A percentile compares a stretch with the other conserved stretches of the same genome.
Evolutionary conservation across 2,888 invertebrate species (phyloP).

Genomic region (Limenitis camilla): DNA sequence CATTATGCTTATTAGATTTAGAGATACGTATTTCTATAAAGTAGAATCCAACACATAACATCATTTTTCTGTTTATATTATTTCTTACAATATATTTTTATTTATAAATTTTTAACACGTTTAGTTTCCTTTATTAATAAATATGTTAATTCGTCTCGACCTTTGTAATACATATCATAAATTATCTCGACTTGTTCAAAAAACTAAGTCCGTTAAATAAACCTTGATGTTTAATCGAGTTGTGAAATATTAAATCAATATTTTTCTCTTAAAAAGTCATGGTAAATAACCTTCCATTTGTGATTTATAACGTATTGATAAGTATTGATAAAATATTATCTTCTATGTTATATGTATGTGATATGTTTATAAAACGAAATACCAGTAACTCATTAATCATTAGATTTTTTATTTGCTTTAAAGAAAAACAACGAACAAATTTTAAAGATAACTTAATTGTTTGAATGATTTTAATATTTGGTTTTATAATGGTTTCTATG

Average conservation of each 20-base stretch:
- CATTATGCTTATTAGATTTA: too few relatives aligned
- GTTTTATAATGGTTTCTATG: too few relatives aligned
- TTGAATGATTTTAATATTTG: too few relatives aligned
- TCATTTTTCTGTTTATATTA: too few relatives aligned
- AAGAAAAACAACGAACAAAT: not conserved
- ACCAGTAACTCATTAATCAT: too few relatives aligned
- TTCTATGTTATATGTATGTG: too few relatives aligned
- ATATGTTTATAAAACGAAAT: too few relatives aligned
- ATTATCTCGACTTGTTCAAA: slow-evolving; percentile 12
- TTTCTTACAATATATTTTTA: too few relatives aligned
- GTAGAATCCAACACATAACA: too few relatives aligned
- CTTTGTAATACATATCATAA: slow-evolving; percentile 11
- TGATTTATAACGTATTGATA: slow-evolving; percentile 11
- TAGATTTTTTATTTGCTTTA: not conserved
- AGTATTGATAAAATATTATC: slow-evolving; percentile 2
- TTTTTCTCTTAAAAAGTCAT: slow-evolving; percentile 14
- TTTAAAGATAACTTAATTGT: too few relatives aligned
- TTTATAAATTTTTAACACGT: slow-evolving; percentile 1
- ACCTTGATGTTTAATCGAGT: slow-evolving; percentile 21
- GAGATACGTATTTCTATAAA: too few relatives aligned
- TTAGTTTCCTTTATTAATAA: slow-evolving; percentile 16
- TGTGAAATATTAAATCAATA: slow-evolving; percentile 15
- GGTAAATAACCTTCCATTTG: slow-evolving; percentile 20
- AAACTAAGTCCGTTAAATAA: slow-evolving; percentile 15
- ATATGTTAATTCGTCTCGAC: slow-evolving; percentile 26